Evolutionary conservation across 2,113 vertebrate species (phyloP).

Genomic region (Eulemur macaco): DNA sequence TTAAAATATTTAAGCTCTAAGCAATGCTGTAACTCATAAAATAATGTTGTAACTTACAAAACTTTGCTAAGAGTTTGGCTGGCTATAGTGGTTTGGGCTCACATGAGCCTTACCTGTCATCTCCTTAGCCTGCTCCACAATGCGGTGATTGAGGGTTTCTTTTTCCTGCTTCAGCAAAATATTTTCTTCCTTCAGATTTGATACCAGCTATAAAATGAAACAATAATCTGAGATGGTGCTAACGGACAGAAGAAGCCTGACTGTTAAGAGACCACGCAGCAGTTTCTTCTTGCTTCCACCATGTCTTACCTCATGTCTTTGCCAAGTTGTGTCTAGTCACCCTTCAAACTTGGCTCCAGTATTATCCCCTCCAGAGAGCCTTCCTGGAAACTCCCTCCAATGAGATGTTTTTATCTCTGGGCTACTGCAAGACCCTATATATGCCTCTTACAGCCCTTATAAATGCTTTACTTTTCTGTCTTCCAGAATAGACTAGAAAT

Average conservation of each 20-base stretch:
- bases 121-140: slow-evolving; percentile 94
- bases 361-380: neutral
- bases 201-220: slow-evolving; percentile 88
- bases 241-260: neutral
- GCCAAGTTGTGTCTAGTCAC: neutral
- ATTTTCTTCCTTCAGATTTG: slow-evolving; percentile 95
- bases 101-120: slow-evolving; percentile 90
- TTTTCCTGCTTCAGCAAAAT: slow-evolving; percentile 94
- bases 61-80: neutral
- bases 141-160: slow-evolving; percentile 92
- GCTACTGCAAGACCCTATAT: neutral
- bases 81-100: neutral
- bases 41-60: neutral
- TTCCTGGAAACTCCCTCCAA: neutral
- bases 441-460: neutral
- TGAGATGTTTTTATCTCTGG: neutral
- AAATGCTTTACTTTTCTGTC: slow-evolving; percentile 23
- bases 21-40: neutral
- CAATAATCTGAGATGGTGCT: neutral
- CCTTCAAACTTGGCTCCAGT: neutral
- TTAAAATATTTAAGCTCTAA: neutral
- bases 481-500: slow-evolving; percentile 4
- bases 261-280: neutral
- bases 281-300: neutral
- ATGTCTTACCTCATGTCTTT: neutral